phyloP scores from a whole-genome alignment of 2,888 invertebrate species.

The Clivina fossor region DNA sequence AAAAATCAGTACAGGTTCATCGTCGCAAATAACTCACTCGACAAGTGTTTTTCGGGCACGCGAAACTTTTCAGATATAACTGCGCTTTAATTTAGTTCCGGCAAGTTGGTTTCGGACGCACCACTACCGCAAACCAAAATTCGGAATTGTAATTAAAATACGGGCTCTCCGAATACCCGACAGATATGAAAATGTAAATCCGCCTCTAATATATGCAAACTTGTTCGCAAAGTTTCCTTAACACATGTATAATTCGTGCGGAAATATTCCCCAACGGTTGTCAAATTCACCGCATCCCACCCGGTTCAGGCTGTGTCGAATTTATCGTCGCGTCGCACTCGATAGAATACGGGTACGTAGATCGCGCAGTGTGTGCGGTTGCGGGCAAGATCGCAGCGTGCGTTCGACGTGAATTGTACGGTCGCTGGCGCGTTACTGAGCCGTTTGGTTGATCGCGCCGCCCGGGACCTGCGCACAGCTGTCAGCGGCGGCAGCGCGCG shows the following conservation, averaged over 20 bases:
- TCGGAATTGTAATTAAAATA: constrained; percentile 25
- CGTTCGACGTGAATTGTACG: constrained; percentile 11
- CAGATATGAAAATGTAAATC: constrained; percentile 25
- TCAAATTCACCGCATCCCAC: too few relatives aligned
- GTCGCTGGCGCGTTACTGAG: constrained; percentile 23
- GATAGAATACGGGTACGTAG: too few relatives aligned
- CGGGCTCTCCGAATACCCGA: constrained; percentile 9
- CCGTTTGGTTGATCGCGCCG: constrained; percentile 10
- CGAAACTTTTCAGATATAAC: constrained; percentile 15
- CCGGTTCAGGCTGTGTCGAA: too few relatives aligned
- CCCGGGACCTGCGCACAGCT: constrained; percentile 23
- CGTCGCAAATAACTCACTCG: constrained; percentile 14
- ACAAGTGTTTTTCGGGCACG: constrained; percentile 24
- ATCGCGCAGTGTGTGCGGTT: constrained; percentile 1
- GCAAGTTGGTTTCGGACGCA: constrained; percentile 2
- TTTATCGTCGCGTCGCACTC: too few relatives aligned
- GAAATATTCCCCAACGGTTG: constrained; percentile 12
- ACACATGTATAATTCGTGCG: constrained; percentile 27
- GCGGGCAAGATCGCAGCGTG: background rate
- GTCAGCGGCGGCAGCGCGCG: constrained; percentile 9
- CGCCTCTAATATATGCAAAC: constrained; percentile 22
- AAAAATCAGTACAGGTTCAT: background rate
- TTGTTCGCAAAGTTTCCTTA: constrained; percentile 25
- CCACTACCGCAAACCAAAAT: constrained; percentile 7
- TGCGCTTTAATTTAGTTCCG: constrained; percentile 18